These are phyloP conservation scores for Papilio polytes DNA, from an alignment of 1,140 invertebrate species.

Conservation along the genomic window DNA sequence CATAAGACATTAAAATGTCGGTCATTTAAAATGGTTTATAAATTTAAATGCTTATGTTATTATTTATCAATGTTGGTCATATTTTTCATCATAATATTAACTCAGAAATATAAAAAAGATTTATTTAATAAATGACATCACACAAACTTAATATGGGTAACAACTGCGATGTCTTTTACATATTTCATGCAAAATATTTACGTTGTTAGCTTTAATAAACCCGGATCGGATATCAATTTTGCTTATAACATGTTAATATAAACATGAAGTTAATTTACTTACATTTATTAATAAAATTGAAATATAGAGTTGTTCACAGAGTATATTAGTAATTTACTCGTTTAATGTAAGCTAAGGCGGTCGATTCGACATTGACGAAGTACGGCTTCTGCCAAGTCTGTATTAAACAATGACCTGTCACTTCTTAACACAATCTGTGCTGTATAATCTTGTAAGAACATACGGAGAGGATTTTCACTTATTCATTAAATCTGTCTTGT, in stretches of 20 bases:
- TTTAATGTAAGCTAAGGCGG: slow-evolving; percentile 4
- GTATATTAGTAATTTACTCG: slow-evolving; percentile 7
- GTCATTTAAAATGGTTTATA: no score
- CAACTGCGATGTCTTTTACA: slow-evolving; percentile 1
- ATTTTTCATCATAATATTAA: no score
- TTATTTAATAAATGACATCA: background rate
- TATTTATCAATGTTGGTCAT: no score
- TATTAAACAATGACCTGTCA: slow-evolving; percentile 6
- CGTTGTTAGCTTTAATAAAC: background rate
- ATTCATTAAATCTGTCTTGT: no score
- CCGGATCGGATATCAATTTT: background rate
- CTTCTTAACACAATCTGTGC: background rate
- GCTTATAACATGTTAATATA: slow-evolving; percentile 7
- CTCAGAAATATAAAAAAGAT: no score
- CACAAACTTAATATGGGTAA: background rate
- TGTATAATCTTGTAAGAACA: background rate
- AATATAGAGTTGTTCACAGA: background rate
- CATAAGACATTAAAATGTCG: no score
- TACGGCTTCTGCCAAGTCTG: slow-evolving; percentile 20
- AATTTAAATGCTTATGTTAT: no score
- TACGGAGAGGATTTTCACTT: background rate
- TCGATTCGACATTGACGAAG: slow-evolving; percentile 13
- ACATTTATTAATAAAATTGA: background rate
- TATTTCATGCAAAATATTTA: background rate
- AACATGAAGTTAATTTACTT: background rate